Percentiles rank a stretch among this genome's conserved stretches.
Conservation (phyloP, 2,888 invertebrate genomes). For the Dicyrtoma fusca region DNA sequence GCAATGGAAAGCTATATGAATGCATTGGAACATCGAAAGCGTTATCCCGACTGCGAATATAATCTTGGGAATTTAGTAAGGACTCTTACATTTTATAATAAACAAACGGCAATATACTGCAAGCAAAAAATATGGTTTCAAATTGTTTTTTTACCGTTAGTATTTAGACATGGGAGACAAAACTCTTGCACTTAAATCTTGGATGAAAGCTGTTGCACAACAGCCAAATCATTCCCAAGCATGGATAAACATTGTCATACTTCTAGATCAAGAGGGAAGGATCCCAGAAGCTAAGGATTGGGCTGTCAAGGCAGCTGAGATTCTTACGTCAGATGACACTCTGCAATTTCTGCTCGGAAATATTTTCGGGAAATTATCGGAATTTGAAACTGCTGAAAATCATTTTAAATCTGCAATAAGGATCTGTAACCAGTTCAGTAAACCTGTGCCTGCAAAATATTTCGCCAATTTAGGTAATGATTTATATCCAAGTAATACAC, state of each 20-base stretch:
- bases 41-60: conserved; percentile 91
- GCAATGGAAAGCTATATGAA: conserved; percentile 78
- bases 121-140: background rate
- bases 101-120: background rate
- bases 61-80: conserved; percentile 90
- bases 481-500: conserved; percentile 47
- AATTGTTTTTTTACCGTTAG: conserved; percentile 62
- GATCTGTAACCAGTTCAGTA: conserved; percentile 59
- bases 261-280: conserved; percentile 76
- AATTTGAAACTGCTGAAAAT: conserved; percentile 77
- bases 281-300: conserved; percentile 71
- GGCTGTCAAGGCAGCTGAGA: conserved; percentile 71
- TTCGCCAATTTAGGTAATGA: conserved; percentile 88
- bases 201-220: conserved; percentile 78
- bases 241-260: conserved; percentile 89
- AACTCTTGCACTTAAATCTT: conserved; percentile 75
- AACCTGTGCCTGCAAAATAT: conserved; percentile 75
- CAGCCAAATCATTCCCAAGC: conserved; percentile 80
- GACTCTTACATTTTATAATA: background rate
- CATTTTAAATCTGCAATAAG: conserved; percentile 78
- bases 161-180: conserved; percentile 77
- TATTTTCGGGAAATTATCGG: conserved; percentile 78
- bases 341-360: conserved; percentile 87
- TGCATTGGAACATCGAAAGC: conserved; percentile 74
- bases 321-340: conserved; percentile 70